A percentile compares a stretch with the other conserved stretches of the same genome.
Evolutionary conservation across 2,888 invertebrate genomes (phyloP).

Genomic region (Caenorhabditis becei): DNA sequence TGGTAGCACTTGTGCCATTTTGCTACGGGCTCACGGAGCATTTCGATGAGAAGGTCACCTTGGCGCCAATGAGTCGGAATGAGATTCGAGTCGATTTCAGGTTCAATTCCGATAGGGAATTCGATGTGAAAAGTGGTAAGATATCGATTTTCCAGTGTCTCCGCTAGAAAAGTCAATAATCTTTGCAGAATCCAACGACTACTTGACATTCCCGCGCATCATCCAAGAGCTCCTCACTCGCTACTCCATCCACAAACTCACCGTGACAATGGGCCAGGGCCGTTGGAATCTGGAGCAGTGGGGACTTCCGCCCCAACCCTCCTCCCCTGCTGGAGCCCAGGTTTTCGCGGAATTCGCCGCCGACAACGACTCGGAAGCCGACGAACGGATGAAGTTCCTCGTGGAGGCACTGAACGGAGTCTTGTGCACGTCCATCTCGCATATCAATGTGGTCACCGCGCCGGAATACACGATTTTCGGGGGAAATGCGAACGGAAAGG

Average conservation of each 20-base stretch:
- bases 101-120: constrained; percentile 31
- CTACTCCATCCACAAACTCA: constrained; percentile 92
- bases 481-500: neutral
- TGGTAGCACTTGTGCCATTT: constrained; percentile 15
- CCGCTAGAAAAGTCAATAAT: neutral
- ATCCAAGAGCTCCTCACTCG: constrained; percentile 84
- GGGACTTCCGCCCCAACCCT: constrained; percentile 91
- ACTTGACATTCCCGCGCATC: constrained; percentile 82
- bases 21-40: constrained; percentile 38
- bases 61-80: constrained; percentile 21
- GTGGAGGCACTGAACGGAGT: constrained; percentile 94
- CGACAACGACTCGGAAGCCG: constrained; percentile 83
- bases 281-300: constrained; percentile 89
- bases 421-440: constrained; percentile 96
- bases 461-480: constrained; percentile 37
- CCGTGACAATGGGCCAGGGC: constrained; percentile 93
- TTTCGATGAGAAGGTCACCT: constrained; percentile 35
- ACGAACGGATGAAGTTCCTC: constrained; percentile 90
- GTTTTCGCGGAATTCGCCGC: constrained; percentile 92
- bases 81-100: constrained; percentile 45
- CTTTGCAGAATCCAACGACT: constrained; percentile 40
- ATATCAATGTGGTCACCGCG: constrained; percentile 82
- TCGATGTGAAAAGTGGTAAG: constrained; percentile 18
- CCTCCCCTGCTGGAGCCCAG: constrained; percentile 95
- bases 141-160: too few relatives aligned